These are phyloP conservation scores for Adoxophyes honmai DNA, from an alignment of 1,140 invertebrate genomes.

Conservation along the genomic window DNA sequence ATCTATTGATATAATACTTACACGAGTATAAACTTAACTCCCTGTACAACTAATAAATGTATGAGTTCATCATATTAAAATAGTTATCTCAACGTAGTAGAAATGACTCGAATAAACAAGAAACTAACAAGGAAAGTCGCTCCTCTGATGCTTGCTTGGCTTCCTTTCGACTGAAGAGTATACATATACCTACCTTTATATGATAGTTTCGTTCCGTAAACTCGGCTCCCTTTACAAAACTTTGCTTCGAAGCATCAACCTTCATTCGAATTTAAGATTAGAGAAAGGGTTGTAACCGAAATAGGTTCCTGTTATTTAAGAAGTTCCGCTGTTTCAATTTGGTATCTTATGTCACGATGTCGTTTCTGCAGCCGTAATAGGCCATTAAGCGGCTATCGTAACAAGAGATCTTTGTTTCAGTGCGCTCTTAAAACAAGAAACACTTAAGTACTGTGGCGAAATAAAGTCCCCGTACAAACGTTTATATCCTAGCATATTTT, in stretches of 20 bases:
- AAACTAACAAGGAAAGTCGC: background rate
- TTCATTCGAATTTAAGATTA: background rate
- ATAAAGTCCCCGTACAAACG: background rate
- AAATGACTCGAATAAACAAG: background rate
- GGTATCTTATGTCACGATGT: background rate
- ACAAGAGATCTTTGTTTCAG: constrained; percentile 1
- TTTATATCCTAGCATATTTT: background rate
- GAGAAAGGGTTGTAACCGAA: background rate
- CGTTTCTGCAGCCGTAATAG: constrained; percentile 1
- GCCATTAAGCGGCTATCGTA: constrained; percentile 1
- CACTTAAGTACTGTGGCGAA: background rate
- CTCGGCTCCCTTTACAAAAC: background rate
- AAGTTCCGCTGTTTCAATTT: no score
- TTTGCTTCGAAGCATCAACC: background rate
- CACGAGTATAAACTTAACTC: no score
- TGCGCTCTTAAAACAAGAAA: background rate
- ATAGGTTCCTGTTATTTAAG: background rate
- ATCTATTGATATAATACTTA: no score
- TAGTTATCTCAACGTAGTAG: no score
- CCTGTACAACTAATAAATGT: no score
- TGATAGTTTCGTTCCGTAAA: background rate
- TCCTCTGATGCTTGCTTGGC: background rate
- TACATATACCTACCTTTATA: background rate
- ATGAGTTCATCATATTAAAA: no score
- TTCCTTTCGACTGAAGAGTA: background rate